Evolutionary conservation across 2,797 vertebrate species (phyloP).

Genomic region (Manis pentadactyla): DNA sequence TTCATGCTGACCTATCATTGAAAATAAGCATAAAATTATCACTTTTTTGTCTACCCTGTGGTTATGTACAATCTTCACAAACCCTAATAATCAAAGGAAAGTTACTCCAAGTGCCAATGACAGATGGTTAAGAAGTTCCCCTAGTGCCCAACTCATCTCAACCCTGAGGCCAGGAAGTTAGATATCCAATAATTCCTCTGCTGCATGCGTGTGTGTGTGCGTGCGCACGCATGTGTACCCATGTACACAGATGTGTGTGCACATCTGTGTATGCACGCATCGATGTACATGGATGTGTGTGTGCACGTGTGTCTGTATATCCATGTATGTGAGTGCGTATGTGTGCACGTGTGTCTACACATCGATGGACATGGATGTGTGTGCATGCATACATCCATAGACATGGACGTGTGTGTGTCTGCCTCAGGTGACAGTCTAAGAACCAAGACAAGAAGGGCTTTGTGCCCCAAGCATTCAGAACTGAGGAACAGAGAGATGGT

Average conservation of each 20-base stretch:
- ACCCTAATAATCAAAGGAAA: background rate
- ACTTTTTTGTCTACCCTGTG: background rate
- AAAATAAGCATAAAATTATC: background rate
- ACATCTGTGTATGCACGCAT: accelerated
- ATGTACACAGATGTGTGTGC: no score
- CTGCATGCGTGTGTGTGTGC: background rate
- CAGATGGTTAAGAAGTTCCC: background rate
- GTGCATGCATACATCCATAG: accelerated
- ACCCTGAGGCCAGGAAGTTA: background rate
- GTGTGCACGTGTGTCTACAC: accelerated
- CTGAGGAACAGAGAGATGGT: background rate
- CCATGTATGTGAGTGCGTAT: background rate
- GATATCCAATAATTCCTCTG: background rate
- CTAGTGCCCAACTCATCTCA: background rate
- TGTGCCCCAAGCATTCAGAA: background rate
- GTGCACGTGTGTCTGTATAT: no score
- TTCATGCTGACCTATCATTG: slow-evolving; percentile 91
- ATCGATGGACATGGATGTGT: no score
- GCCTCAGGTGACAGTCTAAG: background rate
- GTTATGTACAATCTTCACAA: background rate
- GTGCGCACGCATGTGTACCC: accelerated
- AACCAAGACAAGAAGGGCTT: background rate
- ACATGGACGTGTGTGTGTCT: background rate
- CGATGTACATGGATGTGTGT: no score
- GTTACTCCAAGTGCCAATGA: background rate